These are phyloP conservation scores for Tricholaema leucomelas DNA, from an alignment of 2,113 vertebrate genomes.

Conservation along the genomic window DNA sequence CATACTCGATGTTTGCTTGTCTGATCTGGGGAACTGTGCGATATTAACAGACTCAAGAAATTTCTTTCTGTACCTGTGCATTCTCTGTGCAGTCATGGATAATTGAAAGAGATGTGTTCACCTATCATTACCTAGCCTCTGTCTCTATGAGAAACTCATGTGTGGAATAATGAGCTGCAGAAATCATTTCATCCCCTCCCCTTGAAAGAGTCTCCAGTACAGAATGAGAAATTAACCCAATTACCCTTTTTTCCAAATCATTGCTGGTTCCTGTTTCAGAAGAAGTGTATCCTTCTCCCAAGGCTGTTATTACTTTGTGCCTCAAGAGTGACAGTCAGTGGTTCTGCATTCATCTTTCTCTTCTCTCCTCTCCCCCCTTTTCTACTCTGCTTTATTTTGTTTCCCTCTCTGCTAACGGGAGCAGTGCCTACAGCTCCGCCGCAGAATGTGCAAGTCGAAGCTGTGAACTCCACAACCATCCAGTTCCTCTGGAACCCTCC, in stretches of 20 bases:
- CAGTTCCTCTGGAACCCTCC: conserved; percentile 92
- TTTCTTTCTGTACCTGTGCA: conserved; percentile 6
- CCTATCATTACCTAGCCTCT: background rate
- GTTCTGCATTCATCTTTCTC: background rate
- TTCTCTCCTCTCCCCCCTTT: background rate
- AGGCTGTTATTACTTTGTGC: background rate
- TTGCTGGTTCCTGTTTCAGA: background rate
- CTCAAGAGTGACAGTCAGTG: background rate
- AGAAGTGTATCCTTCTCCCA: background rate
- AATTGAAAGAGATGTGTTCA: conserved; percentile 25
- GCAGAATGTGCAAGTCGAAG: conserved; percentile 86
- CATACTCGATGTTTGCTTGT: background rate
- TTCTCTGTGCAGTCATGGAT: background rate
- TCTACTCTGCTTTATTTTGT: background rate
- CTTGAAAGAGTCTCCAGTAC: conserved; percentile 1
- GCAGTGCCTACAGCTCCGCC: conserved; percentile 94
- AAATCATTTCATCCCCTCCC: background rate
- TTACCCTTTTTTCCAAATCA: conserved; percentile 1
- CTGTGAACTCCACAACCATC: conserved; percentile 90
- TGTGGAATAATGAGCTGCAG: background rate
- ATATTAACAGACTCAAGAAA: background rate
- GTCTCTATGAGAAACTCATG: background rate
- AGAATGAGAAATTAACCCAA: conserved; percentile 46
- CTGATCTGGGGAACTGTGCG: background rate
- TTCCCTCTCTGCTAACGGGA: background rate